Percentiles rank a stretch among this genome's conserved stretches.
These are phyloP conservation scores for Lasiommata megera DNA, from an alignment of 2,888 invertebrate genomes.

Conservation along the genomic window DNA sequence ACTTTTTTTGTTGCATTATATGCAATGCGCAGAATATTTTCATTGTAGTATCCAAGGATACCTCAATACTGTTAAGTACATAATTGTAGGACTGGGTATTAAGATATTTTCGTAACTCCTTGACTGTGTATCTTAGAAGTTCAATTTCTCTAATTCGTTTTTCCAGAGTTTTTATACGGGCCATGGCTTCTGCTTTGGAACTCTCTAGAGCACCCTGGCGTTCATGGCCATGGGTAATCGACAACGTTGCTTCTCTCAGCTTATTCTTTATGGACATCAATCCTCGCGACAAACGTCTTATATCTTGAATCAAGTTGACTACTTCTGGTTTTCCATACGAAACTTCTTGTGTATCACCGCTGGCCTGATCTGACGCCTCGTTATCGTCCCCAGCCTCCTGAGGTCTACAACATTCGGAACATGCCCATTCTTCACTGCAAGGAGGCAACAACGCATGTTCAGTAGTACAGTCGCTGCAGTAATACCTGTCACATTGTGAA, in stretches of 20 bases:
- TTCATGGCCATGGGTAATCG: neutral
- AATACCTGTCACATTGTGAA: neutral
- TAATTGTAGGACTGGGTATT: neutral
- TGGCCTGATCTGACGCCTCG: neutral
- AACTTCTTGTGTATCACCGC: neutral
- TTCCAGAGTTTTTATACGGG: neutral
- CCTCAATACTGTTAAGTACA: neutral
- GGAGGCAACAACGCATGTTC: neutral
- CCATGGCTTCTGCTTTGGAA: neutral
- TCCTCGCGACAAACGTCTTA: neutral
- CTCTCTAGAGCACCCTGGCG: neutral
- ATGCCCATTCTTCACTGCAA: neutral
- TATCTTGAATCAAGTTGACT: neutral
- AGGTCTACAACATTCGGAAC: neutral
- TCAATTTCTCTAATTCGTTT: constrained; percentile 1
- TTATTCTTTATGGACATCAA: neutral
- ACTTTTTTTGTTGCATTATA: neutral
- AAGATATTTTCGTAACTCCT: neutral
- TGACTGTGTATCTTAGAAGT: neutral
- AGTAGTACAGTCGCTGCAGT: neutral
- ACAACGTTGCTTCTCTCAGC: neutral
- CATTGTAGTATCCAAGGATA: neutral
- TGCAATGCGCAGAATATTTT: neutral
- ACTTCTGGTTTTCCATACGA: neutral
- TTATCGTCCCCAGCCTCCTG: neutral